These are phyloP conservation scores for Megalops cyprinoides DNA, from an alignment of 2,797 vertebrate genomes.

Conservation along the genomic window DNA sequence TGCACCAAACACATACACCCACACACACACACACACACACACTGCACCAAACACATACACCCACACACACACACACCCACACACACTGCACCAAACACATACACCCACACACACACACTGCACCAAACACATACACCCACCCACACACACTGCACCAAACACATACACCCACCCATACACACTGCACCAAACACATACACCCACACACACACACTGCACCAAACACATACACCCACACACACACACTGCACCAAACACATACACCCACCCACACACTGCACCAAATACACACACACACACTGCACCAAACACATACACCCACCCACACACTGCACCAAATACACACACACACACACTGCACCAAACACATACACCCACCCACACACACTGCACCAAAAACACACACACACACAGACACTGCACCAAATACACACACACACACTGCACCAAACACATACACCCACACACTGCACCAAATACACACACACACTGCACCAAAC, in stretches of 20 bases:
- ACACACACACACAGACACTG: no score
- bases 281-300: no score
- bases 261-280: no score
- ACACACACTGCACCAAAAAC: background rate
- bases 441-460: background rate
- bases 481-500: constrained; percentile 23
- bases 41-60: constrained; percentile 20
- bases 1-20: no score
- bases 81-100: background rate
- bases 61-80: no score
- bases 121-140: no score
- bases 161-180: background rate
- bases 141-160: background rate
- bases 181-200: constrained; percentile 6
- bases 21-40: no score
- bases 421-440: no score
- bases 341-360: background rate
- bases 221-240: constrained; percentile 6
- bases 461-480: no score
- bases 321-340: background rate
- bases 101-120: constrained; percentile 20
- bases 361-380: background rate
- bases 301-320: background rate
- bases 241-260: background rate
- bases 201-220: constrained; percentile 16